These are phyloP conservation scores for Gobio occitaniae DNA, from an alignment of 2,797 vertebrate species.

Conservation along the genomic window DNA sequence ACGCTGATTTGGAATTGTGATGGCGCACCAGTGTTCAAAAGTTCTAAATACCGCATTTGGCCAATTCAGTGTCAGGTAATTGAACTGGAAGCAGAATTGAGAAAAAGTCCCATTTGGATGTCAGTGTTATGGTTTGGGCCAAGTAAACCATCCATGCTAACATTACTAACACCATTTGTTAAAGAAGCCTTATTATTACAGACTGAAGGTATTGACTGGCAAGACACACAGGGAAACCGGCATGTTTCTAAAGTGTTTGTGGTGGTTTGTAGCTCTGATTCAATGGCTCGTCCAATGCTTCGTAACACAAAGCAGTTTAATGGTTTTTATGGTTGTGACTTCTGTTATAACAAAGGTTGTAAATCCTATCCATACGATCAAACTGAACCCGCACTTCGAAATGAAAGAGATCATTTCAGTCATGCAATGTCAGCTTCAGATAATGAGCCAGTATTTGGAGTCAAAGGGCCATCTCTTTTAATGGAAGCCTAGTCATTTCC, in stretches of 20 bases:
- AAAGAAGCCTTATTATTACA: conserved; percentile 20
- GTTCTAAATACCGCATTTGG: too few relatives aligned
- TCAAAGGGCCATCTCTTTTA: conserved; percentile 55
- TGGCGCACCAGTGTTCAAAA: too few relatives aligned
- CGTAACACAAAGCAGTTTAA: conserved; percentile 57
- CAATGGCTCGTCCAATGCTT: conserved; percentile 14
- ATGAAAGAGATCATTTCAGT: conserved; percentile 43
- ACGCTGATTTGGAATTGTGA: too few relatives aligned
- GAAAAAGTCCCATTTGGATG: conserved; percentile 43
- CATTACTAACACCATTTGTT: conserved; percentile 53
- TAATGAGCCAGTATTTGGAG: conserved; percentile 41
- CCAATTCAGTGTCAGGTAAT: too few relatives aligned
- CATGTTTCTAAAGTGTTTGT: too few relatives aligned
- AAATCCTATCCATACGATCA: conserved; percentile 30
- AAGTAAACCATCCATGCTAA: conserved; percentile 52
- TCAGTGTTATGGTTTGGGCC: conserved; percentile 59
- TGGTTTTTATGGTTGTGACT: conserved; percentile 56
- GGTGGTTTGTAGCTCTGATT: too few relatives aligned
- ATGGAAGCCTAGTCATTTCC: conserved; percentile 52
- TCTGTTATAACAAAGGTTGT: conserved; percentile 49
- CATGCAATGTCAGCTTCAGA: conserved; percentile 52
- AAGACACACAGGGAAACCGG: too few relatives aligned
- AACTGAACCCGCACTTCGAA: conserved; percentile 43
- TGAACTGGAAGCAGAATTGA: conserved; percentile 4
- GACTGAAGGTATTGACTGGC: not conserved